Percentiles rank a stretch among this genome's conserved stretches.
These are phyloP conservation scores for Cyclophora albipunctata DNA, from an alignment of 2,888 invertebrate genomes.

Conservation along the genomic window DNA sequence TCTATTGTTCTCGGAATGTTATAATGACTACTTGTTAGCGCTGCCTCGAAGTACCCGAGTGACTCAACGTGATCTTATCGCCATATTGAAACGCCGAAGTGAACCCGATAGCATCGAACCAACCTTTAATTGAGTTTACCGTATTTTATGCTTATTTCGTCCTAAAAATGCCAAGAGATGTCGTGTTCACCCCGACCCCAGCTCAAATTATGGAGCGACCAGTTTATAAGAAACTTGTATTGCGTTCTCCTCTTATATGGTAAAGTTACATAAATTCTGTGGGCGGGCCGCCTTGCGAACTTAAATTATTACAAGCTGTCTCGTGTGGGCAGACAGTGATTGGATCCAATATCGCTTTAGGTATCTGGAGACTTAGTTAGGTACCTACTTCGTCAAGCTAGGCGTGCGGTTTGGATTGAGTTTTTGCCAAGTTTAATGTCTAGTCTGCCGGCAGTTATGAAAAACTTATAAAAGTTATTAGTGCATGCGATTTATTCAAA, in stretches of 20 bases:
- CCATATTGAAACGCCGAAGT: slow-evolving; percentile 23
- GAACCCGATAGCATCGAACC: slow-evolving; percentile 22
- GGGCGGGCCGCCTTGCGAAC: slow-evolving; percentile 26
- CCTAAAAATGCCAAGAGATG: slow-evolving; percentile 31
- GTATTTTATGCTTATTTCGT: slow-evolving; percentile 30
- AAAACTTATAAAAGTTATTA: too few relatives aligned
- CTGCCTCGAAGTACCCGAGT: slow-evolving; percentile 19
- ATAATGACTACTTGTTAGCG: slow-evolving; percentile 9
- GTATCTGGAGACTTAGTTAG: not conserved
- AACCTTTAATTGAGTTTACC: slow-evolving; percentile 23
- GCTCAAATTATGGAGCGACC: slow-evolving; percentile 36
- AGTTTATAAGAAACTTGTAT: slow-evolving; percentile 32
- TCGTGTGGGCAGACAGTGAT: slow-evolving; percentile 24
- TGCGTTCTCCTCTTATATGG: slow-evolving; percentile 45
- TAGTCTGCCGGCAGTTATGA: too few relatives aligned
- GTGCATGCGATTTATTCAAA: too few relatives aligned
- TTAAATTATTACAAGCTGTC: not conserved
- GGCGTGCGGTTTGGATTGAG: too few relatives aligned
- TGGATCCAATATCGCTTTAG: slow-evolving; percentile 25
- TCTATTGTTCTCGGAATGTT: slow-evolving; percentile 18
- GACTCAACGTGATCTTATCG: slow-evolving; percentile 29
- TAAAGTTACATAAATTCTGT: slow-evolving; percentile 42
- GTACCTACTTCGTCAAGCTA: too few relatives aligned
- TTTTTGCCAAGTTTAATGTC: too few relatives aligned
- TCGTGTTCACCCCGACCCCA: slow-evolving; percentile 22